Conservation (phyloP, 1,140 invertebrate species). For the Formica exsecta region DNA sequence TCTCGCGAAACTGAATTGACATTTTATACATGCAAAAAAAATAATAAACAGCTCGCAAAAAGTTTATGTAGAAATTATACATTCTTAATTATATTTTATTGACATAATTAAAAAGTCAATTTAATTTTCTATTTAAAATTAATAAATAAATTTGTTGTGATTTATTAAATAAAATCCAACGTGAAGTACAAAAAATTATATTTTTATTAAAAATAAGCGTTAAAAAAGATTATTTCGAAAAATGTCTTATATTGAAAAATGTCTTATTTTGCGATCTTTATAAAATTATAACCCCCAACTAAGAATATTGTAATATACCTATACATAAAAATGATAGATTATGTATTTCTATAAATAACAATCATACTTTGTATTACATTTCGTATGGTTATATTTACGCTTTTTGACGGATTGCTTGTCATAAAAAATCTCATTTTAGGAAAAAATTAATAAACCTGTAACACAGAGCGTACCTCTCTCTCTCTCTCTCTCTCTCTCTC, state of each 20-base stretch:
- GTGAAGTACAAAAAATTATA: neutral
- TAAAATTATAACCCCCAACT: neutral
- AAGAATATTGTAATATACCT: neutral
- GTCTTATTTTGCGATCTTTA: neutral
- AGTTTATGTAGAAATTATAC: neutral
- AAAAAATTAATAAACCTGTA: neutral
- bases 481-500: neutral
- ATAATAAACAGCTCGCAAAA: neutral
- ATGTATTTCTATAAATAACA: neutral
- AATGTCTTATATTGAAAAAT: neutral
- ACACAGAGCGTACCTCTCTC: slow-evolving; percentile 15
- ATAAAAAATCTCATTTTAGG: neutral
- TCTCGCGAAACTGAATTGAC: neutral
- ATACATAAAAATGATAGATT: neutral
- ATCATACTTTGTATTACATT: neutral
- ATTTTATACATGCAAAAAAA: neutral
- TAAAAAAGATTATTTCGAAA: neutral
- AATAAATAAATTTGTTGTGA: neutral
- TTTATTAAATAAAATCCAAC: neutral
- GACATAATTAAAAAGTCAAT: neutral
- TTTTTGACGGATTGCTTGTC: neutral
- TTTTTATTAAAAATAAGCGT: neutral
- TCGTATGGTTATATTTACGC: neutral
- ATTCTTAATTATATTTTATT: slow-evolving; percentile 20
- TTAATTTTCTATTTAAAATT: neutral